These are phyloP conservation scores for Rhodophaea formosa DNA, from an alignment of 2,888 invertebrate species.

Conservation along the genomic window DNA sequence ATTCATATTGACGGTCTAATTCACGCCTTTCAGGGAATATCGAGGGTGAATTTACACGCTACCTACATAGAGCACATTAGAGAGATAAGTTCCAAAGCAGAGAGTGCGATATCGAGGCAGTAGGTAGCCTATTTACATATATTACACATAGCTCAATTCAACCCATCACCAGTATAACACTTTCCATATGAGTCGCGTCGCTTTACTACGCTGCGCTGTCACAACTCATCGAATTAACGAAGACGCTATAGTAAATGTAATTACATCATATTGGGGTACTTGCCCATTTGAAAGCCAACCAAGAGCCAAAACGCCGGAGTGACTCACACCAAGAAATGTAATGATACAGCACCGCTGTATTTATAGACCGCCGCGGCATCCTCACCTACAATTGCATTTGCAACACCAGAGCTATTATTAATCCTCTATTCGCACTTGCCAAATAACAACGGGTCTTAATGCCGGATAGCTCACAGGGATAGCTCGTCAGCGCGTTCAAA, in stretches of 20 bases:
- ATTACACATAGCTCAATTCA: too few species aligned
- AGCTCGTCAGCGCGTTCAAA: neutral
- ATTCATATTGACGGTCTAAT: too few species aligned
- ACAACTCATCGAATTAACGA: neutral
- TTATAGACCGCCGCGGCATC: conserved; percentile 49
- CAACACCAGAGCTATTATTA: conserved; percentile 53
- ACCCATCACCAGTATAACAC: too few species aligned
- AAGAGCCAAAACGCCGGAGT: conserved; percentile 31
- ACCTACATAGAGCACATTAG: too few species aligned
- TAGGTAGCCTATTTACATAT: too few species aligned
- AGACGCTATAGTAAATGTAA: neutral
- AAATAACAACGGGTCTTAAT: neutral
- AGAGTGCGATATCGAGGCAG: too few species aligned
- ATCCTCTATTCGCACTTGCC: conserved; percentile 35
- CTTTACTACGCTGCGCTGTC: neutral
- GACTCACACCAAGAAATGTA: conserved; percentile 44
- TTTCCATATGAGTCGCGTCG: too few species aligned
- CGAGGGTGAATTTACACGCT: too few species aligned
- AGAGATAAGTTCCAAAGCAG: too few species aligned
- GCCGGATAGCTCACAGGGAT: neutral
- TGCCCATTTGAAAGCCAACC: conserved; percentile 24
- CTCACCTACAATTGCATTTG: conserved; percentile 66
- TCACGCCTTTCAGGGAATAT: too few species aligned
- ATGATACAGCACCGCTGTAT: conserved; percentile 47
- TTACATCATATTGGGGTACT: conserved; percentile 20